phyloP scores from a whole-genome alignment of 2,888 invertebrate genomes.

The Schizotus pectinicornis region DNA sequence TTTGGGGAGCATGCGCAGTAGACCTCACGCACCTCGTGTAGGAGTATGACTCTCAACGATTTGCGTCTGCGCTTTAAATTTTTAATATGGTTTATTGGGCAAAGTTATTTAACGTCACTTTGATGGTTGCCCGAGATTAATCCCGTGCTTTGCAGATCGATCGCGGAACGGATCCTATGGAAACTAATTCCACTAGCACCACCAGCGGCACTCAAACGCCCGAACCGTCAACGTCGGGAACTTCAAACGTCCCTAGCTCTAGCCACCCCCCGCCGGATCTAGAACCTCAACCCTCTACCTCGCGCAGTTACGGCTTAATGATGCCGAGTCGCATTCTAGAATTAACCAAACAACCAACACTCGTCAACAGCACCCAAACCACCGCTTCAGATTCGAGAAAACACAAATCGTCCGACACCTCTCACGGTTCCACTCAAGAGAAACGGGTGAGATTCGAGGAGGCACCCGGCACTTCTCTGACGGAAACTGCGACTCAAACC shows the following conservation, averaged over 20 bases:
- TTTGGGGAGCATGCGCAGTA: too few relatives aligned
- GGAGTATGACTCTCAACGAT: too few relatives aligned
- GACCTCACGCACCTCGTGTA: too few relatives aligned
- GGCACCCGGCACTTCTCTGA: conserved; percentile 9
- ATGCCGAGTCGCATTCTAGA: conserved; percentile 45
- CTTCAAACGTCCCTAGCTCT: conserved; percentile 37
- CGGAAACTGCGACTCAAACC: conserved; percentile 34
- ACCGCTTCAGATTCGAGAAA: conserved; percentile 38
- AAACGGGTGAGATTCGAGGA: conserved; percentile 24
- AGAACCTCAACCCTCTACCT: conserved; percentile 25
- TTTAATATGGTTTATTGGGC: too few relatives aligned
- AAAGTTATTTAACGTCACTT: background rate
- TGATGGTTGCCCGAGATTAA: too few relatives aligned
- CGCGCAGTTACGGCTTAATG: conserved; percentile 30
- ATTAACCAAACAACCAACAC: conserved; percentile 39
- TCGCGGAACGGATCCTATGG: conserved; percentile 75
- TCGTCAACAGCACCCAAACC: conserved; percentile 41
- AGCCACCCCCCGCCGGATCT: conserved; percentile 35
- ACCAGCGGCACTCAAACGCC: conserved; percentile 56
- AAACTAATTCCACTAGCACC: conserved; percentile 58
- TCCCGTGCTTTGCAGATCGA: conserved; percentile 63
- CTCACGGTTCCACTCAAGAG: conserved; percentile 15
- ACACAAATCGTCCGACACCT: conserved; percentile 36
- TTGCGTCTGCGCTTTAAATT: too few relatives aligned
- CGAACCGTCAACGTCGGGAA: conserved; percentile 50